Conservation (phyloP, 2,797 vertebrate species). For the Chiloscyllium punctatum region DNA sequence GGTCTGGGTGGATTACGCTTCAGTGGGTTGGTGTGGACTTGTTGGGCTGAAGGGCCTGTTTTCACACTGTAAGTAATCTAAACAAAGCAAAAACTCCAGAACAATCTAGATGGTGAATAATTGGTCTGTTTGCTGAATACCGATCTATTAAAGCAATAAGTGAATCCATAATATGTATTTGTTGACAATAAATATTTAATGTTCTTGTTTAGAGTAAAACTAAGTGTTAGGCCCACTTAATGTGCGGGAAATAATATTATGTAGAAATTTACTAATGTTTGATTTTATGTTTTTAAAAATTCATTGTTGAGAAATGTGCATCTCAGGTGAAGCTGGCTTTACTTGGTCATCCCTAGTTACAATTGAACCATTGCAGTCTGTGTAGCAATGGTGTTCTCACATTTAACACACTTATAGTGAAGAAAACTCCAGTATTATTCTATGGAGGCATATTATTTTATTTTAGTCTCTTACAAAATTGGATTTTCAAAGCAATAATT, state of each 20-base stretch:
- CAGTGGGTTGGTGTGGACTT: no score
- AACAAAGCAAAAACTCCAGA: no score
- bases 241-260: neutral
- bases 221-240: neutral
- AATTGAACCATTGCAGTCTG: neutral
- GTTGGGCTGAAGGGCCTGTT: no score
- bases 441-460: neutral
- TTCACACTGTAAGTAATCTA: no score
- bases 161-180: neutral
- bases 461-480: neutral
- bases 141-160: neutral
- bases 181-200: no score
- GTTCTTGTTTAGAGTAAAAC: neutral
- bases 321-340: neutral
- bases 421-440: neutral
- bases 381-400: neutral
- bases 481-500: neutral
- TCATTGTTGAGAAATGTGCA: neutral
- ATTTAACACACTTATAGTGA: neutral
- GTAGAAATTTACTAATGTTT: neutral
- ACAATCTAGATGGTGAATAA: no score
- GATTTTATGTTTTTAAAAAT: neutral
- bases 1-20: no score
- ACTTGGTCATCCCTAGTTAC: neutral
- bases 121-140: neutral